Percentiles rank a stretch among this genome's conserved stretches.
phyloP scores from a whole-genome alignment of 2,113 vertebrate genomes.

The Tetrao urogallus region DNA sequence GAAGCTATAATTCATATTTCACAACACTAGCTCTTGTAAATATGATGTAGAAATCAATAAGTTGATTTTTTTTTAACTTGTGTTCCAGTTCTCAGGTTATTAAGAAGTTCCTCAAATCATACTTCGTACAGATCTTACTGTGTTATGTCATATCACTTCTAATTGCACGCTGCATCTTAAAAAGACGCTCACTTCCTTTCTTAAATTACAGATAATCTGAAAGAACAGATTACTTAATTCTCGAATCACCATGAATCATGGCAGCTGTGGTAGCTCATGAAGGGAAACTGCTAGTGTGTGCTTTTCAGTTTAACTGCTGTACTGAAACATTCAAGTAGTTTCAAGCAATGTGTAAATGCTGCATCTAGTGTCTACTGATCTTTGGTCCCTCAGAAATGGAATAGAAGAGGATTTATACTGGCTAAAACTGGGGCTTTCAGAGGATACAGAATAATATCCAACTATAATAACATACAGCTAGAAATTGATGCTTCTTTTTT shows the following conservation, averaged over 20 bases:
- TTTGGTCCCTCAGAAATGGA: neutral
- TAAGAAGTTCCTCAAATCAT: conserved; percentile 35
- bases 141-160: conserved; percentile 3
- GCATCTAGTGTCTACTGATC: neutral
- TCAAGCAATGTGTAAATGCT: neutral
- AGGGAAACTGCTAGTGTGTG: neutral
- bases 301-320: neutral
- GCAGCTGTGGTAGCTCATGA: conserved; percentile 46
- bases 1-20: conserved; percentile 37
- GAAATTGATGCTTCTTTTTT: conserved; percentile 38
- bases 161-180: conserved; percentile 25
- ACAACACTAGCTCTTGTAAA: conserved; percentile 30
- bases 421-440: neutral
- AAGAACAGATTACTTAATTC: conserved; percentile 53
- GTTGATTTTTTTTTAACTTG: conserved; percentile 1
- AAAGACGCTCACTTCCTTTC: conserved; percentile 23
- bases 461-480: conserved; percentile 42
- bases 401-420: conserved; percentile 24
- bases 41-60: conserved; percentile 53
- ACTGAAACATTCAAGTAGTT: neutral
- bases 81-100: conserved; percentile 41
- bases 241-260: conserved; percentile 52
- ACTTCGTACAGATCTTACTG: neutral
- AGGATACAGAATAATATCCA: conserved; percentile 45
- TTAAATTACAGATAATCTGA: conserved; percentile 31